Evolutionary conservation across 2,888 invertebrate species (phyloP).

Genomic region (Mylabris sibirica): DNA sequence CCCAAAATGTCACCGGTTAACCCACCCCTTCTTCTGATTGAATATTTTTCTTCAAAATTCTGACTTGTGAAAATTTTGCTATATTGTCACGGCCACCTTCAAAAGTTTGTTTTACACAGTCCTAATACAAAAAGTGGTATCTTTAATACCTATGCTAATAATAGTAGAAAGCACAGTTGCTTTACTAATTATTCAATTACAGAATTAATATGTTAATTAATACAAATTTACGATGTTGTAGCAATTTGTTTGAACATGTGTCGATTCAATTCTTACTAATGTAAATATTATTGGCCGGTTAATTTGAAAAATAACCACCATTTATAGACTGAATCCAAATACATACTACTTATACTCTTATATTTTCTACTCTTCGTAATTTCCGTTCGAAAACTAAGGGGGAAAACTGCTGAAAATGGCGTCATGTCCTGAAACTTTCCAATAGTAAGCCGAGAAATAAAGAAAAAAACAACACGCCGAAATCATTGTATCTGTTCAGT

Average conservation of each 20-base stretch:
- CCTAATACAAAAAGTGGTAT: too few relatives aligned
- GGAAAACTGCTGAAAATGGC: neutral
- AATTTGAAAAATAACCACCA: constrained; percentile 52
- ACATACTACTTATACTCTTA: neutral
- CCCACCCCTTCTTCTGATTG: too few relatives aligned
- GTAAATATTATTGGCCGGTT: constrained; percentile 52
- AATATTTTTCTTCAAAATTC: too few relatives aligned
- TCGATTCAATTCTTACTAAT: constrained; percentile 51
- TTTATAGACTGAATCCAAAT: neutral
- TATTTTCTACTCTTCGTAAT: neutral
- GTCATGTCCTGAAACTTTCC: neutral
- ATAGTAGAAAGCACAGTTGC: neutral
- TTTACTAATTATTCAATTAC: neutral
- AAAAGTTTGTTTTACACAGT: too few relatives aligned
- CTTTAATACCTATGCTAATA: too few relatives aligned
- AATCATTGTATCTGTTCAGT: neutral
- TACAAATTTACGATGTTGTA: neutral
- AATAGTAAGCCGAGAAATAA: neutral
- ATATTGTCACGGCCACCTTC: too few relatives aligned
- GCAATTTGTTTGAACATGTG: constrained; percentile 27
- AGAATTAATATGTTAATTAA: neutral
- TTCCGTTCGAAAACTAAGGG: neutral
- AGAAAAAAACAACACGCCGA: neutral
- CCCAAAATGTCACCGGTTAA: too few relatives aligned
- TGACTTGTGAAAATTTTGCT: too few relatives aligned